These are phyloP conservation scores for Chaetodon trifasciatus DNA, from an alignment of 2,797 vertebrate species.

Conservation along the genomic window DNA sequence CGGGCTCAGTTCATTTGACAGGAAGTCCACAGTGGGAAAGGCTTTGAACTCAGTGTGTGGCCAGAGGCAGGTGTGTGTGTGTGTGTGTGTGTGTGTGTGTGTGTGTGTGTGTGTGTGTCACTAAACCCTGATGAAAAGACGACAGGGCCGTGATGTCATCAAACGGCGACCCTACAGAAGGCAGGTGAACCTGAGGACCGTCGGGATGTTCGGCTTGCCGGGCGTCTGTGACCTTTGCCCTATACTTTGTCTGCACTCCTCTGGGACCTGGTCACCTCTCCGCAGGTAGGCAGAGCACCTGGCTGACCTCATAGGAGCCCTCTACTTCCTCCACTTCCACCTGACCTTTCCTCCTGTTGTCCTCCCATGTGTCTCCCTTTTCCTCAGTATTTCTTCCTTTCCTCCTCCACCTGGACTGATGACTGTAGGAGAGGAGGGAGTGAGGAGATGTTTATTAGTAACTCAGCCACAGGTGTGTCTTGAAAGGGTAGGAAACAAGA, in stretches of 20 bases:
- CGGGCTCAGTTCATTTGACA: background rate
- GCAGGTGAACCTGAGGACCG: slow-evolving; percentile 7
- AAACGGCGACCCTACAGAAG: background rate
- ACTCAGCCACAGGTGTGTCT: background rate
- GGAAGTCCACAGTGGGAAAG: background rate
- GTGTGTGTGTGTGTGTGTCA: background rate
- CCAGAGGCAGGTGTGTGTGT: background rate
- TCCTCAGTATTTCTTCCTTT: background rate
- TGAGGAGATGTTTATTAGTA: background rate
- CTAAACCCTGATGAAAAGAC: slow-evolving; percentile 3
- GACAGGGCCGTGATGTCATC: slow-evolving; percentile 18
- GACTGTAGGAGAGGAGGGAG: background rate
- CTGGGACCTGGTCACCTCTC: slow-evolving; percentile 64
- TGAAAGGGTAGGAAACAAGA: background rate
- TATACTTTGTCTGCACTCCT: slow-evolving; percentile 61
- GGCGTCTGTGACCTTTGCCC: slow-evolving; percentile 66
- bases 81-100: no score
- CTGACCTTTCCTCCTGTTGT: background rate
- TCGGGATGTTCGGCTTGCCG: slow-evolving; percentile 58
- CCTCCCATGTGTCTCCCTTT: background rate
- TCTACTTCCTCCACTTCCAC: background rate
- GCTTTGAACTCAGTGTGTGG: background rate
- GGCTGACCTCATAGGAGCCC: slow-evolving; percentile 19
- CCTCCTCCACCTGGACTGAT: background rate
- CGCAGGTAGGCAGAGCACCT: slow-evolving; percentile 71